phyloP scores from a whole-genome alignment of 2,797 vertebrate genomes.

The Epinephelus awoara region DNA sequence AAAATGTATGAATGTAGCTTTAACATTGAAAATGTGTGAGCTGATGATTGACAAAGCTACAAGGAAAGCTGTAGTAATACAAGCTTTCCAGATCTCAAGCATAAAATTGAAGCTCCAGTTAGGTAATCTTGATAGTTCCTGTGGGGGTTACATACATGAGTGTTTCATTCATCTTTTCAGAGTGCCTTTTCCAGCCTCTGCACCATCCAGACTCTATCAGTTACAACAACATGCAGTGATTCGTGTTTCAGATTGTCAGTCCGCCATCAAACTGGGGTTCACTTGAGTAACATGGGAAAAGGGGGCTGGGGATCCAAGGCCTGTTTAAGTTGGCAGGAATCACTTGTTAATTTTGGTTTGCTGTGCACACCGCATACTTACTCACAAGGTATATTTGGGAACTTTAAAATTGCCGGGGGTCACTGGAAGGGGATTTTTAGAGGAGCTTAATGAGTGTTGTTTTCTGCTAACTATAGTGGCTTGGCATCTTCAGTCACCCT shows the following conservation, averaged over 20 bases:
- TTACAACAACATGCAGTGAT: background rate
- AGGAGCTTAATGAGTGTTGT: constrained; percentile 53
- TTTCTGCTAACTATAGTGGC: constrained; percentile 35
- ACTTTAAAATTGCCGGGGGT: constrained; percentile 21
- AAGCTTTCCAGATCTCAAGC: background rate
- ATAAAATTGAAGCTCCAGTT: background rate
- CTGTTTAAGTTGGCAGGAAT: constrained; percentile 62
- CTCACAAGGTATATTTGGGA: constrained; percentile 46
- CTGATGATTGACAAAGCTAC: background rate
- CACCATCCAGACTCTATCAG: constrained; percentile 15
- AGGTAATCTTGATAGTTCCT: background rate
- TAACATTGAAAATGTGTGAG: background rate
- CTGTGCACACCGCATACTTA: constrained; percentile 27
- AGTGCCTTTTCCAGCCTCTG: background rate
- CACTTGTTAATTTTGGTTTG: constrained; percentile 52
- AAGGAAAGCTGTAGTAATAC: background rate
- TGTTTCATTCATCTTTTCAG: background rate
- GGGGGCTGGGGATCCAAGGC: constrained; percentile 8
- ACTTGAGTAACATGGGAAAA: constrained; percentile 38
- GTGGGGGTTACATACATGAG: background rate
- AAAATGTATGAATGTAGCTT: background rate
- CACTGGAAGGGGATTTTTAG: constrained; percentile 28
- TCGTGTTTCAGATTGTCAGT: constrained; percentile 17
- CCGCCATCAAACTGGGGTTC: constrained; percentile 14
- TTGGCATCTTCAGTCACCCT: constrained; percentile 42